Base-by-base conservation (phyloP, 2,888 invertebrate species). In the Epistrophe eligans region DNA sequence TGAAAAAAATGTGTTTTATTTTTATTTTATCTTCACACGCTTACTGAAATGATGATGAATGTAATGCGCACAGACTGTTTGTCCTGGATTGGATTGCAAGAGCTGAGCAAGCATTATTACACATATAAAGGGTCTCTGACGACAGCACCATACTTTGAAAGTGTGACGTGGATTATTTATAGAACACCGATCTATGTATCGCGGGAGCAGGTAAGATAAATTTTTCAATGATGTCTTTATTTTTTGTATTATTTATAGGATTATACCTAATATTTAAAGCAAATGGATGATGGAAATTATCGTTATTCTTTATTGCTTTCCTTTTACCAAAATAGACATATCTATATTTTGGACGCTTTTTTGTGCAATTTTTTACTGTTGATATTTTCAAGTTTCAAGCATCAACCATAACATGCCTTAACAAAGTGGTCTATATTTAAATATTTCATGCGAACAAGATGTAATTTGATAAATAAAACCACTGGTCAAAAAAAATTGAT, bases 121-220 rank as follows among this genome's bases (percentile, higher is more conserved):
- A 95, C 96, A 0, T 96, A 96, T 91, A 95, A 95, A 90, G 96
- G 96, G 6, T 96, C 96, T 0, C 91, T 96, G 84, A 96, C 96
- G 4, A 96, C 96, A 6, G 95, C 95, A 71, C 96, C 96, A 0
- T 96, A 95, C 90, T 95, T 95, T 58, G 96, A 96, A 90, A 95
- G 95, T 89, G 96, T 96, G 62, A 96, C 95, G 6, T 96, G 96
- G 96, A 96, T 96, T 85, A 95, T 96, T 79, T 96, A 95, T 89
- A 94, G 95, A 77, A 95, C 94, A 66, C 95, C 96, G 5, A 95
- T 96, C 77, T 94, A 95, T 89, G 95, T 96, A 84, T 95, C 96
- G 17, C 92, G 94, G 84, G 94, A 95, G 90, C 96, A 96, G 94
- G 96, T 96, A 91, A 81, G 89, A 88, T 32, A 13, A 0, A 35